Conservation (phyloP, 2,113 vertebrate genomes). For the Mormyrus iriodes region DNA sequence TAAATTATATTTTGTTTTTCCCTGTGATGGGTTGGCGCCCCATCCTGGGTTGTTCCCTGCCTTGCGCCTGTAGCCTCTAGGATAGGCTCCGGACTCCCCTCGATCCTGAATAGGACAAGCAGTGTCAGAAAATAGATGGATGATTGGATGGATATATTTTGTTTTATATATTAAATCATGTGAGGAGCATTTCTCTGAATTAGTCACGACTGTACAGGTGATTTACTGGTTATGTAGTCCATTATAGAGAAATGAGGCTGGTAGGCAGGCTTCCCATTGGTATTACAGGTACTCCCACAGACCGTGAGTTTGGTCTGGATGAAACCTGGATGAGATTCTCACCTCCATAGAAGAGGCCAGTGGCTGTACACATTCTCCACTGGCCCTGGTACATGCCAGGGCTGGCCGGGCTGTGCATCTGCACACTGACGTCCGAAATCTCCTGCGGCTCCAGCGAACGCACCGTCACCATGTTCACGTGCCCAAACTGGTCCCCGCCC, state of each 20-base stretch:
- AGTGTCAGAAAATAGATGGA: background rate
- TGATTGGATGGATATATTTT: background rate
- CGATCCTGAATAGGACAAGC: background rate
- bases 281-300: background rate
- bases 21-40: background rate
- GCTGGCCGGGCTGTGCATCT: conserved; percentile 90
- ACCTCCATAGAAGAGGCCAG: conserved; percentile 96
- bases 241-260: background rate
- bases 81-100: too few relatives aligned
- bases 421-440: conserved; percentile 92
- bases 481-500: conserved; percentile 95
- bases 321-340: conserved; percentile 34
- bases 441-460: conserved; percentile 92
- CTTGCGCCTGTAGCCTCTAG: too few relatives aligned
- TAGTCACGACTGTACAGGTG: background rate
- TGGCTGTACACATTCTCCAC: conserved; percentile 98
- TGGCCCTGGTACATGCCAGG: conserved; percentile 98
- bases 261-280: background rate
- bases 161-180: background rate
- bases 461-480: conserved; percentile 94
- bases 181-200: background rate
- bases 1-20: background rate
- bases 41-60: background rate
- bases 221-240: background rate
- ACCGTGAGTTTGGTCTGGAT: background rate